These are phyloP conservation scores for Diloba caeruleocephala DNA, from an alignment of 2,888 invertebrate species.

Conservation along the genomic window DNA sequence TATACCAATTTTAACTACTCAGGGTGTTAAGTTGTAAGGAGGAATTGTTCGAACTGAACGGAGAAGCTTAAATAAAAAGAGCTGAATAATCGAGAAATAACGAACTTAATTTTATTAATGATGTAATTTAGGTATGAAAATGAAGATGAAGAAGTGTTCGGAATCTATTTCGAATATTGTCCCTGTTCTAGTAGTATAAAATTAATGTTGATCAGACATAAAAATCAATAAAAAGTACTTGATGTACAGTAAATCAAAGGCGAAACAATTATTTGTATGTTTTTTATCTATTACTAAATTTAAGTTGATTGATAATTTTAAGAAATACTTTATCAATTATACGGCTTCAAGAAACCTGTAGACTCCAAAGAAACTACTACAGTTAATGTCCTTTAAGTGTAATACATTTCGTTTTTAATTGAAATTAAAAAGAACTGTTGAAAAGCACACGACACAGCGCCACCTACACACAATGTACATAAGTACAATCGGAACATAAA, in stretches of 20 bases:
- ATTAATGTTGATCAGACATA: no score
- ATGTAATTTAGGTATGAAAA: background rate
- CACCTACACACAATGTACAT: constrained; percentile 76
- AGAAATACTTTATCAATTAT: no score
- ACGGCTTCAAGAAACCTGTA: constrained; percentile 1
- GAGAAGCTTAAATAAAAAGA: constrained; percentile 18
- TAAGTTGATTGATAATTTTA: no score
- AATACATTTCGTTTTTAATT: constrained; percentile 69
- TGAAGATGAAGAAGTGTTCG: background rate
- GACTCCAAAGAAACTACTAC: constrained; percentile 35
- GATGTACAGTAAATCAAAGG: no score
- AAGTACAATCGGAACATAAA: constrained; percentile 79
- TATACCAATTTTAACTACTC: constrained; percentile 79
- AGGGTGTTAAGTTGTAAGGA: constrained; percentile 65
- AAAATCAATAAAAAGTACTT: no score
- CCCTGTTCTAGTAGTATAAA: no score
- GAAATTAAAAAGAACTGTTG: constrained; percentile 64
- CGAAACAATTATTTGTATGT: no score
- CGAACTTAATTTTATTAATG: background rate
- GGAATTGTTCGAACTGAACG: constrained; percentile 52
- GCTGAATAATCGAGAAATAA: constrained; percentile 10
- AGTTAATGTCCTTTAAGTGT: constrained; percentile 53
- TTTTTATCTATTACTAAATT: no score
- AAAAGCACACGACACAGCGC: constrained; percentile 65
- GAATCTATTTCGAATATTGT: no score